Conservation (phyloP, 2,113 vertebrate genomes). For the Bettongia penicillata region DNA sequence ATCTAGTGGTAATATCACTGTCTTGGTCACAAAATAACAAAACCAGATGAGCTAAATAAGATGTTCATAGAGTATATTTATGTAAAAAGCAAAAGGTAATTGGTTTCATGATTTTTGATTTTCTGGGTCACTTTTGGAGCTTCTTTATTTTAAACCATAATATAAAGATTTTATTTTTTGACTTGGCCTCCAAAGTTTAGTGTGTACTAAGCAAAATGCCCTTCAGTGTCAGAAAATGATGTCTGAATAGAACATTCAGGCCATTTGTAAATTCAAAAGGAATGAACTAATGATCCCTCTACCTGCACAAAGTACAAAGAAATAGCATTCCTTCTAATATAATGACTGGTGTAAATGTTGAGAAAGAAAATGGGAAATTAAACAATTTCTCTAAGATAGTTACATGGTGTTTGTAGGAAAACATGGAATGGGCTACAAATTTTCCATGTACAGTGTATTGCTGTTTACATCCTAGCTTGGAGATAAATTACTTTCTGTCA, state of each 20-base stretch:
- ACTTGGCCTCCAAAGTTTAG: background rate
- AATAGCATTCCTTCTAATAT: background rate
- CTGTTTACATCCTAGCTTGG: background rate
- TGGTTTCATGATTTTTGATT: background rate
- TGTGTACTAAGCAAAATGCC: rapidly evolving
- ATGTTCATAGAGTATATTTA: background rate
- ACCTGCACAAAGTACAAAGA: background rate
- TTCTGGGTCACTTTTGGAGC: background rate
- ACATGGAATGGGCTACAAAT: background rate
- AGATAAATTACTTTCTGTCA: slow-evolving; percentile 31
- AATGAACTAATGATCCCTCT: background rate
- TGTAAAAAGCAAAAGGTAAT: background rate
- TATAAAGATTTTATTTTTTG: background rate
- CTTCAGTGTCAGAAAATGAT: background rate
- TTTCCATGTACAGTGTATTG: background rate
- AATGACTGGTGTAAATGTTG: background rate
- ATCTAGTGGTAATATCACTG: background rate
- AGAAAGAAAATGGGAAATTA: background rate
- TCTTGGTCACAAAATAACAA: background rate
- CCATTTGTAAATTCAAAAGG: background rate
- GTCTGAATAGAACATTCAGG: background rate
- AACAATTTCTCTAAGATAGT: background rate
- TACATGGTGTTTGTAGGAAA: background rate
- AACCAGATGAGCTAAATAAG: background rate
- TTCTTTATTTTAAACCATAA: background rate